Base-by-base conservation (phyloP, 2,888 invertebrate species). In the Eupithecia abbreviata region DNA sequence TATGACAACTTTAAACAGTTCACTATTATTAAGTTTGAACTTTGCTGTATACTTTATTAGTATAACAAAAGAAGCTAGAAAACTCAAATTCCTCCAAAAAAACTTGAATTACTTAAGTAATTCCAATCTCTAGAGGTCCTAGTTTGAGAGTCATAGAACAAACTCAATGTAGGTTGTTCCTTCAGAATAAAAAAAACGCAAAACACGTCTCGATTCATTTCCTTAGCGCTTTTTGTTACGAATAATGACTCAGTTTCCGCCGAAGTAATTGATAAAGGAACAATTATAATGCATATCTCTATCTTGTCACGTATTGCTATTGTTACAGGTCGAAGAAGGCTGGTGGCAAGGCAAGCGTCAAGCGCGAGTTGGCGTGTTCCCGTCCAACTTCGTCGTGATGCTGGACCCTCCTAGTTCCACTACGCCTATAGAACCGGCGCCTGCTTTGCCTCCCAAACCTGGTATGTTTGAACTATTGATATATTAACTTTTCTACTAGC, bases 351-450 rank as follows among this genome's bases (percentile, higher is more conserved):
- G 96, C 76, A 94, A 98, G 70, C 96, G 97, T 30, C 90, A 89
- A 89, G 98, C 97, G 67, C 96, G 96, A 88, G 96, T 97, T 79
- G 99, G 99, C 45, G 98, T 99, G 80, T 99, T 99, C 91, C 99
- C 99, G 5, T 99, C 99, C 9, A 99, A 99, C 95, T 99, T 99
- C 94, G 99, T 99, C 58, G 96, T 97, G 85, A 93, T 95, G 87
- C 92, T 97, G 82, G 96, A 96, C 74, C 91, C 92, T n/a, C 90
- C 90, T 70, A 89, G 89, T 72, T 87, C 91, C 41, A 89, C 90
- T 75, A 89, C 90, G 73, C 90, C 92, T 65, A 86, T 87, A 79
- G 92, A 93, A 69, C 95, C 94, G 77, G 96, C 96, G 82, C 97
- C 97, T 6, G 93, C 95, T 77, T 92, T 98, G 81, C 98, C 98